Evolutionary conservation across 2,888 invertebrate species (phyloP).

Genomic region (Horisme vitalbata): DNA sequence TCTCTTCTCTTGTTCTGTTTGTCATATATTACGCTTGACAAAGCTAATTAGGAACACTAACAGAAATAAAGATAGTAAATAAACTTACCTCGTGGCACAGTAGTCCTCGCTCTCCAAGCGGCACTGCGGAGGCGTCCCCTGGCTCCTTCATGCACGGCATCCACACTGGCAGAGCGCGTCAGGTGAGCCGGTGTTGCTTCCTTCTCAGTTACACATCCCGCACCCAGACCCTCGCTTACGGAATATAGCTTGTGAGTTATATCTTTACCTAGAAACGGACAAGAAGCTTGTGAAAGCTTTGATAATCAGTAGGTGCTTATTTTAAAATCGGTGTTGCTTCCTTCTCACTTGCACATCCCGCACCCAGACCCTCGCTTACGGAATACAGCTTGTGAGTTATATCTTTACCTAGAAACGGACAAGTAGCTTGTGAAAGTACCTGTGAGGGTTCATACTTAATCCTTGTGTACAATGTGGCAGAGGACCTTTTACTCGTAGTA

Average conservation of each 20-base stretch:
- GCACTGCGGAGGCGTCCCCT: slow-evolving; percentile 87
- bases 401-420: slow-evolving; percentile 92
- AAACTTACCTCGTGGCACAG: slow-evolving; percentile 53
- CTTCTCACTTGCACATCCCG: slow-evolving; percentile 69
- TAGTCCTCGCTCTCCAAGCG: slow-evolving; percentile 80
- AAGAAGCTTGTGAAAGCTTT: too few relatives aligned
- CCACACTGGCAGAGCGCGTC: slow-evolving; percentile 88
- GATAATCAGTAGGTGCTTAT: too few relatives aligned
- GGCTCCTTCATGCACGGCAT: slow-evolving; percentile 90
- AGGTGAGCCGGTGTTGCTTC: slow-evolving; percentile 73
- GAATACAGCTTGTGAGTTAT: slow-evolving; percentile 93
- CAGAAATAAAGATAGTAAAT: too few relatives aligned
- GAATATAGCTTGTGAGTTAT: slow-evolving; percentile 93
- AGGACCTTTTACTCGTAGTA: too few relatives aligned
- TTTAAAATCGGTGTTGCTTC: slow-evolving; percentile 60
- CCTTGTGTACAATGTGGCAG: too few relatives aligned
- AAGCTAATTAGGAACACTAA: too few relatives aligned
- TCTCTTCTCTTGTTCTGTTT: too few relatives aligned
- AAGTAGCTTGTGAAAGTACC: too few relatives aligned
- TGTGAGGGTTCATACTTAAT: too few relatives aligned
- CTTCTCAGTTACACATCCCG: slow-evolving; percentile 69
- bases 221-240: slow-evolving; percentile 88
- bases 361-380: slow-evolving; percentile 88
- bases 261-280: slow-evolving; percentile 89
- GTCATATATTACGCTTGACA: too few relatives aligned